Evolutionary conservation across 2,888 invertebrate genomes (phyloP).

Genomic region (Drosophila engyochracea): DNA sequence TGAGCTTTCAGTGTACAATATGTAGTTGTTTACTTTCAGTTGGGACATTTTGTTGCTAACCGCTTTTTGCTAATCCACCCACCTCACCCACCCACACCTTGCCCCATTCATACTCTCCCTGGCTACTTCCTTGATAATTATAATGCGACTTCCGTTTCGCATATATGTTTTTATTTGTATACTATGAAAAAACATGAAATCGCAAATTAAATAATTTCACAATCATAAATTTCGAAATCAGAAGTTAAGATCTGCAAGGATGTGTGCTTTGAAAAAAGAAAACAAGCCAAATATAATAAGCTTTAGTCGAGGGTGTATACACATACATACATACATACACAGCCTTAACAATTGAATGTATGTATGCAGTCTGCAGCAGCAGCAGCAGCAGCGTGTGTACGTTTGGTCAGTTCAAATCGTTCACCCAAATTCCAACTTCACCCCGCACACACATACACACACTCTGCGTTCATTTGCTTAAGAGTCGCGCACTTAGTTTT

Average conservation of each 20-base stretch:
- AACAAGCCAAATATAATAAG: background rate
- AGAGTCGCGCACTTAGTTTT: conserved; percentile 28
- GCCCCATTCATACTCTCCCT: background rate
- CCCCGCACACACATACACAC: background rate
- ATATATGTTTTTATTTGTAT: background rate
- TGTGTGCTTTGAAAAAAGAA: background rate
- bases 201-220: background rate
- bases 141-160: conserved; percentile 27
- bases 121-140: background rate
- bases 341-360: background rate
- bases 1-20: conserved; percentile 13
- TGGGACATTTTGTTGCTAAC: conserved; percentile 31
- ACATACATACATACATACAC: background rate
- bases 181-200: background rate
- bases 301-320: background rate
- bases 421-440: background rate
- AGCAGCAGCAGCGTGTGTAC: background rate
- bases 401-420: background rate
- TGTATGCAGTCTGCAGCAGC: background rate
- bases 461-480: conserved; percentile 2
- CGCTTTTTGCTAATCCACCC: background rate
- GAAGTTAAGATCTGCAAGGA: background rate
- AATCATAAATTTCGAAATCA: background rate
- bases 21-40: conserved; percentile 23
- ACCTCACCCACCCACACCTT: background rate